Evolutionary conservation across 2,888 invertebrate species (phyloP), one percentile per base, ranked within the genome.

Genomic region (Drosophila niveifrons): DNA sequence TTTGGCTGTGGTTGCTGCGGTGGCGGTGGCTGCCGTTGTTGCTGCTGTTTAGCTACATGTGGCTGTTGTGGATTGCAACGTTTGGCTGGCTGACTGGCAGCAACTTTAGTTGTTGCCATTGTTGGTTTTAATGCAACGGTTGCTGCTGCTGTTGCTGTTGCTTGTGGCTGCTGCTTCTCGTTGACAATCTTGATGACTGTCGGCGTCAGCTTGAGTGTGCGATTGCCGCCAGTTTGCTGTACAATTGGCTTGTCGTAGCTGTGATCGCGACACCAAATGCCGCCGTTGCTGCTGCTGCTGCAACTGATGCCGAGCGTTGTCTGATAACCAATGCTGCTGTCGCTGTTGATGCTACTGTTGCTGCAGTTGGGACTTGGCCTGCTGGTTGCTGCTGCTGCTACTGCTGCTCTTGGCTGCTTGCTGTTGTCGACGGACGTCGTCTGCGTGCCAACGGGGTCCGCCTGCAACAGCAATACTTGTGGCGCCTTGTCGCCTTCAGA

Each of bases 171-270:
- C n/a, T 8, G 11, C 50, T 15, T 8, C 0, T 57, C 17, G 1
- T 69, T 64, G 36, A 82, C 3, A n/a, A 83, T 70, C 50, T 78
- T 65, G 6, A 83, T 72, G 11, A 83, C 83, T 10, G 83, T 83
- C 2, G 88, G 53, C 1, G 83, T 86, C 3, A 88, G 66, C 44
- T 80, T 82, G 0, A 83, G 18, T 46, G 66, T 64, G 34, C 82
- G 88, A 13, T 31, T 63, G 46, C 13, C 28, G 8, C 50, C 57
- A 3, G 9, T 17, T 15, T 55, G 2, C 11, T 51, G 31, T 2
- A 50, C 18, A 10, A 46, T 56, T 0, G 69, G 65, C 18, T 17
- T 17, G 0, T 59, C 59, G 29, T 59, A 69, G 13, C 11, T 2
- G 0, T 53, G 66, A 29, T 46, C 65, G 3, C 17, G 52, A 8